Base-by-base conservation (phyloP, 2,797 vertebrate genomes). In the Cirrhinus mrigala region DNA sequence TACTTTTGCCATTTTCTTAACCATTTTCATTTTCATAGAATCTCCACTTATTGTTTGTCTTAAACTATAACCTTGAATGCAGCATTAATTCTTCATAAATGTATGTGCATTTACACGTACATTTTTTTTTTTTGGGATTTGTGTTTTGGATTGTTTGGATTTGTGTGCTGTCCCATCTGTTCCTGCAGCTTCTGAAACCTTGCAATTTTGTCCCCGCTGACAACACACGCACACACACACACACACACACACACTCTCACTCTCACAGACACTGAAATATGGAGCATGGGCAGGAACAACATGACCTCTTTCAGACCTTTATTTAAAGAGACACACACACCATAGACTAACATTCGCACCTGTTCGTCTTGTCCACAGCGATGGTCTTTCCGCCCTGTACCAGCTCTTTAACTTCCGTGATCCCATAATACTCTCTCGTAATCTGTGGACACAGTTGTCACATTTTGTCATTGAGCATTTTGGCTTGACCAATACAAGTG, bases 381-480 rank as follows among this genome's bases (percentile, higher is more conserved):
- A 97, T 93, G 90, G 87, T 93, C 89, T 98, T 96, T 90, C 98
- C 98, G 79, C 95, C 97, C 1, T 97, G 97, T 22, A 99, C 73
- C 66, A 99, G 94, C 87, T 98, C 96, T 93, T 97, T 98, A 79
- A 97, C 95, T 84, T 98, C 97, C 0, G 95, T 94, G 89, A 99
- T 92, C 18, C 98, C 98, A 1, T 99, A 99, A 93, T 97, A 97
- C 91, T 99, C 97, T 88, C 97, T 96, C 87, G 97, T 98, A 90
- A 99, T 98, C 98, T 99, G 84, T 4, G 74, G n/a, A n/a, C 29
- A 74, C 82, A 83, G 70, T 66, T 52, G 78, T 80, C 33, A 50
- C 16, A 80, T 44, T 78, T 54, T 37, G 10, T 76, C 24, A 76
- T 1, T 56, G 16, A 54, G 15, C 44, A 48, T 15, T 71, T 48